A percentile compares a stretch with the other conserved stretches of the same genome.
These are phyloP conservation scores for Momotus momota DNA, from an alignment of 2,797 vertebrate genomes.

Conservation along the genomic window DNA sequence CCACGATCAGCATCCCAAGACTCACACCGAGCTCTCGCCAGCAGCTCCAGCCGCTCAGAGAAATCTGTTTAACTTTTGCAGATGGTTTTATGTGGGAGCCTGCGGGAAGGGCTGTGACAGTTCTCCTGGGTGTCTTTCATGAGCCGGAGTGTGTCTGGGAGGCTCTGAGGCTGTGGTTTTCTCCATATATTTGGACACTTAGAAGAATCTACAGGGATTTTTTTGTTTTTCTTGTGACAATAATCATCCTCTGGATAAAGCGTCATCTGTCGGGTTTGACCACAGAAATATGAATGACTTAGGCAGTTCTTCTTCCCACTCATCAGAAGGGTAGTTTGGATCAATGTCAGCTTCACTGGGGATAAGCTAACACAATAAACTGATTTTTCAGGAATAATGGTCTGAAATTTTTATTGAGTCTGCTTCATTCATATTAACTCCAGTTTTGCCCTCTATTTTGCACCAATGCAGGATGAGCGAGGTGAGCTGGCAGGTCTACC, in stretches of 20 bases:
- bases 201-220: not conserved
- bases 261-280: not conserved
- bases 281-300: not conserved
- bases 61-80: conserved; percentile 18
- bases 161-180: not conserved
- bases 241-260: conserved; percentile 26
- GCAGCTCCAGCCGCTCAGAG: rapidly evolving
- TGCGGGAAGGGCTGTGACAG: not conserved
- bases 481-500: not conserved
- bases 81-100: not conserved
- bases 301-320: not conserved
- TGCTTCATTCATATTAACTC: not conserved
- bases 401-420: conserved; percentile 17
- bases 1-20: not conserved
- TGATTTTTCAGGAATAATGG: conserved; percentile 17
- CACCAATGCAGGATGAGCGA: not conserved
- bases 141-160: not conserved
- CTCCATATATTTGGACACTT: not conserved
- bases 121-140: not conserved
- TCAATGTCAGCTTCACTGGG: not conserved
- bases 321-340: not conserved
- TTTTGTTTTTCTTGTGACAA: conserved; percentile 4
- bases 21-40: rapidly evolving
- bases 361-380: conserved; percentile 6
- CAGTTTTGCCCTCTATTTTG: not conserved